Evolutionary conservation across 2,797 vertebrate species (phyloP), one percentile per base, ranked within the genome.

Genomic region (Enoplosus armatus): DNA sequence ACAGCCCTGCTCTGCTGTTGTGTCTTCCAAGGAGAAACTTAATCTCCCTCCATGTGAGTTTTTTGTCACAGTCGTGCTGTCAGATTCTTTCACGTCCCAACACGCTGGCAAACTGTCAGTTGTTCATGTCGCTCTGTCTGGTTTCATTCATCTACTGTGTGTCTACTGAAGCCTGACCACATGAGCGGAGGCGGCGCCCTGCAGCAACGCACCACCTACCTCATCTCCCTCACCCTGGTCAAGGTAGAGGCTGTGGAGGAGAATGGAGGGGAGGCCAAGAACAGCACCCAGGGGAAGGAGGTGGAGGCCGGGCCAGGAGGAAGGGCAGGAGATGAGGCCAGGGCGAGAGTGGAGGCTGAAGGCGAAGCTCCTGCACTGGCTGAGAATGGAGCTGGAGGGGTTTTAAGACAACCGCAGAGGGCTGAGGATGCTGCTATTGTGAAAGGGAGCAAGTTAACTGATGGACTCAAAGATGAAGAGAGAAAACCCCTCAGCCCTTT

Each of bases 191-290:
- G 94, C 85, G 96, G 96, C 88, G 85, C 96, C 83, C 95, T 97
- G 93, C 97, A 98, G 94, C 97, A 97, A 90, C 96, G 97, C 93
- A 99, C 97, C 91, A 99, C 97, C 96, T 99, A 98, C 96, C 97
- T 98, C 95, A 99, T 99, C 94, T 99, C 97, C 89, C 96, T 98
- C 89, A 99, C 97, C 85, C 96, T 98, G 84, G 97, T 98, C 87
- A 99, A 98, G 95, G 96, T 98, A 91, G 97, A 99, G 95, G 97
- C 97, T 43, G 95, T 97, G 72, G 95, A 94, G 80, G 95, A 95
- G 79, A 93, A 95, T 92, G 95, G 93, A 80, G 93, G 87, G 69
- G 94, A 93, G 87, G 83, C 89, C 89, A 90, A 79, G 85, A 85
- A 73, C 55, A 74, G 79, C 77, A 63, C 63, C 87, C 88, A 90